phyloP scores from a whole-genome alignment of 2,888 invertebrate species.

The Cremastobaeus sp. region DNA sequence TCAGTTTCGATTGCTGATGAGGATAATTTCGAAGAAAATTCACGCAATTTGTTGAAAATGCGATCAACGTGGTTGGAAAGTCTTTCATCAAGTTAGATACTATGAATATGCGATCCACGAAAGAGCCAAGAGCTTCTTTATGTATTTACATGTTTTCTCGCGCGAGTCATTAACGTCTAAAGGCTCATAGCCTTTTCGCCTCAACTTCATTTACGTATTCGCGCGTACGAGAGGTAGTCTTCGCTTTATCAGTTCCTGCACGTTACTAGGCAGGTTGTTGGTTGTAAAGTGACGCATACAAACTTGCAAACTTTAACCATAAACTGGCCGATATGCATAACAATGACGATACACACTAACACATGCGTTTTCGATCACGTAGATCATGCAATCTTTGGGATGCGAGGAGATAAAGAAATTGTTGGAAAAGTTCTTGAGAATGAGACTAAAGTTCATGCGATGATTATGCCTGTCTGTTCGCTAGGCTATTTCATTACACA shows the following conservation, averaged over 20 bases:
- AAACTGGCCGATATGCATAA: constrained; percentile 61
- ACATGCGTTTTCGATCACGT: constrained; percentile 43
- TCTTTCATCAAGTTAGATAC: constrained; percentile 37
- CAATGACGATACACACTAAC: constrained; percentile 50
- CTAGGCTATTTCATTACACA: constrained; percentile 14
- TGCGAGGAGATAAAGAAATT: constrained; percentile 45
- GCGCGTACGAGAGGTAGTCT: constrained; percentile 56
- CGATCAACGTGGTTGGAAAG: constrained; percentile 37
- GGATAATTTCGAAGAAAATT: constrained; percentile 31
- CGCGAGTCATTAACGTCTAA: constrained; percentile 55
- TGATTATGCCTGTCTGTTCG: constrained; percentile 32
- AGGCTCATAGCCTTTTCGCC: constrained; percentile 53
- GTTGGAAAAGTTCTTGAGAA: constrained; percentile 38
- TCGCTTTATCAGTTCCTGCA: constrained; percentile 53
- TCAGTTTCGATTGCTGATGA: constrained; percentile 24
- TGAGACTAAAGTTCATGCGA: constrained; percentile 40
- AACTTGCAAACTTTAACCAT: constrained; percentile 58
- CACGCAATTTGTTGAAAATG: constrained; percentile 27
- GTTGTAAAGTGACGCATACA: constrained; percentile 60
- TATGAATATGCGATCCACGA: constrained; percentile 47
- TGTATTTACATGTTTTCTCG: constrained; percentile 54
- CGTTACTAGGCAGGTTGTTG: constrained; percentile 48
- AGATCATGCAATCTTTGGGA: constrained; percentile 44
- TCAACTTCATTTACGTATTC: constrained; percentile 56
- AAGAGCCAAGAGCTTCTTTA: constrained; percentile 31